Base-by-base conservation (phyloP, 2,797 vertebrate species). In the Arctocebus calabarensis region DNA sequence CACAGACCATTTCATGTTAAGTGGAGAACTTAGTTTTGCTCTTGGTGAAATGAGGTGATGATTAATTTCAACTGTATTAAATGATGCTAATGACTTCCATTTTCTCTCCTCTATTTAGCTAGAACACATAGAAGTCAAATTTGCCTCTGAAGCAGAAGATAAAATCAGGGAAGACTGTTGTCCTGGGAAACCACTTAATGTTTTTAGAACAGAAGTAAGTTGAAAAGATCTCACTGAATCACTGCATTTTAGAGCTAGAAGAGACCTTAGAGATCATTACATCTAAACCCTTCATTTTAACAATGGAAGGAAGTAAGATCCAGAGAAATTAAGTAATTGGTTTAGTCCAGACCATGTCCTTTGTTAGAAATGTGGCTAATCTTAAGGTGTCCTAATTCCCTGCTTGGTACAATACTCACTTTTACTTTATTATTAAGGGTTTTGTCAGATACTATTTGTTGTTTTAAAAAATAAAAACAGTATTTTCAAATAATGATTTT, bases 111-210 rank as follows among this genome's bases (percentile, higher is more conserved):
- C 62, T 88, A 9, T 95, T 77, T 96, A 99, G 99, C 97, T 99
- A 98, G 99, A 99, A 97, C 99, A 99, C 95, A 99, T 99, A 83
- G 99, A 99, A 70, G 96, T 99, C 95, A 98, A 99, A 97, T 99
- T 99, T 98, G 99, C 99, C 59, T 99, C 99, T 1, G 99, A 99
- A 97, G 99, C 98, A 82, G 99, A 99, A 71, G 99, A 99, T 98
- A 99, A 99, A 99, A 98, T 99, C 97, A 99, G 98, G 97, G 99
- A 99, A 98, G 99, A 99, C 43, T 99, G 99, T 98, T 99, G 99
- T 98, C 99, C 99, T 61, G 99, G 99, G 97, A 99, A 99, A 98
- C 99, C 99, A 0, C 99, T 99, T 97, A 98, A 98, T 83, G 29
- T 99, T 84, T 99, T 99, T 98, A 99, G 99, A 99, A 99, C 99